Percentiles rank a stretch among this genome's conserved stretches.
These are phyloP conservation scores for Lichenostomus cassidix DNA, from an alignment of 2,113 vertebrate genomes.

Conservation along the genomic window DNA sequence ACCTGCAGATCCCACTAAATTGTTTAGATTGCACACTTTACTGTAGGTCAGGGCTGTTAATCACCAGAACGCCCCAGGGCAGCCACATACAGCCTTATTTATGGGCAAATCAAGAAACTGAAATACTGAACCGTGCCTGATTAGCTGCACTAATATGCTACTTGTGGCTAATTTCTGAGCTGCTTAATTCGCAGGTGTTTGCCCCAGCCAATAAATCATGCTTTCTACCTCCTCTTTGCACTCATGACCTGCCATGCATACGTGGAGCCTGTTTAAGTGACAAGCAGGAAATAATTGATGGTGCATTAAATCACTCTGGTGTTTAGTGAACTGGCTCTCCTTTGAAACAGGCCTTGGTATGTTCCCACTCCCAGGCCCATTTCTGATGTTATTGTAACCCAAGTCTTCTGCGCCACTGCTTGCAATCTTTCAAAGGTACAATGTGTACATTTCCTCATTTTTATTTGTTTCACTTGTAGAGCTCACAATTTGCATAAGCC, in stretches of 20 bases:
- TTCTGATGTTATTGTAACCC: constrained; percentile 87
- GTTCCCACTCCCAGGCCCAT: constrained; percentile 77
- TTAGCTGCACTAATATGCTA: constrained; percentile 97
- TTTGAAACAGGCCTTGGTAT: constrained; percentile 62
- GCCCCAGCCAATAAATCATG: constrained; percentile 88
- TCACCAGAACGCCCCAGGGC: constrained; percentile 86
- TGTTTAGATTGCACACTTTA: constrained; percentile 79
- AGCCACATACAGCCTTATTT: constrained; percentile 86
- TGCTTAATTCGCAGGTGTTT: constrained; percentile 93
- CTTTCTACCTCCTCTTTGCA: constrained; percentile 67
- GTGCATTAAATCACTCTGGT: constrained; percentile 81
- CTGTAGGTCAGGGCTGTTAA: constrained; percentile 91
- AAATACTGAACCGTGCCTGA: constrained; percentile 93
- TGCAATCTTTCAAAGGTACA: constrained; percentile 78
- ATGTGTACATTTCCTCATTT: constrained; percentile 71
- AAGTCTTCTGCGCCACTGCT: constrained; percentile 72
- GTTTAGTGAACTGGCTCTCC: constrained; percentile 77
- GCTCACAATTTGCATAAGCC: constrained; percentile 68
- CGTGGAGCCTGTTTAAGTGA: constrained; percentile 88
- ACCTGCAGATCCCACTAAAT: constrained; percentile 63
- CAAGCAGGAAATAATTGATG: constrained; percentile 89
- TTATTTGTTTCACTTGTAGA: constrained; percentile 75
- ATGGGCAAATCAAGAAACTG: constrained; percentile 91
- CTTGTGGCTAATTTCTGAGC: constrained; percentile 98
- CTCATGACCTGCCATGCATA: constrained; percentile 82